phyloP scores from a whole-genome alignment of 2,113 vertebrate species.

The Tiliqua scincoides region DNA sequence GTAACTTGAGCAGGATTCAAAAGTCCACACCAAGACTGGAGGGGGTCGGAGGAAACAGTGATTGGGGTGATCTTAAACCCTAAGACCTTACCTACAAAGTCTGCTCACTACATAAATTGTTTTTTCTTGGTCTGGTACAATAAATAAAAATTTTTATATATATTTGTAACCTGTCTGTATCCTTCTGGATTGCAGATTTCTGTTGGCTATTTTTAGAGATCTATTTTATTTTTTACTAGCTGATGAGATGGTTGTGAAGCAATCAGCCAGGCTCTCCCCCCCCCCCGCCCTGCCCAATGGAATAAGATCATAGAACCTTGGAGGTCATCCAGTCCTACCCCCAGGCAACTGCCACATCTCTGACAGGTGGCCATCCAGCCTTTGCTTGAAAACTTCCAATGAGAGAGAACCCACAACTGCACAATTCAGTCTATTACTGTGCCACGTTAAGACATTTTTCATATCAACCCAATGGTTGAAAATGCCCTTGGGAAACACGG shows the following conservation, averaged over 20 bases:
- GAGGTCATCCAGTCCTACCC: no score
- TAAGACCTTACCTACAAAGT: not conserved
- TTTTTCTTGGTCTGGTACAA: not conserved
- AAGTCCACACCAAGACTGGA: not conserved
- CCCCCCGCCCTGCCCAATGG: no score
- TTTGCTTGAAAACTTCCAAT: no score
- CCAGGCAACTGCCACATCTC: no score
- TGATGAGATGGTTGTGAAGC: not conserved
- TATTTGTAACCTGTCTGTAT: slow-evolving; percentile 17
- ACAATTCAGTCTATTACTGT: no score
- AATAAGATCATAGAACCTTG: no score
- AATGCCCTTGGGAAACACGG: no score
- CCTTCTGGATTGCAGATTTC: not conserved
- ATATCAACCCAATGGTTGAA: no score
- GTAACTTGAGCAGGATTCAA: not conserved
- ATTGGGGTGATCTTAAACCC: not conserved
- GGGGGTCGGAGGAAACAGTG: not conserved
- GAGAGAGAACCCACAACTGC: no score
- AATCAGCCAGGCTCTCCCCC: not conserved
- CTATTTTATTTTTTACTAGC: not conserved
- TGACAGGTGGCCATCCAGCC: no score
- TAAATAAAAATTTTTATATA: slow-evolving; percentile 28
- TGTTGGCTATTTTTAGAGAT: not conserved
- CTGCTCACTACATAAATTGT: slow-evolving; percentile 10
- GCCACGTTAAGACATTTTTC: no score